phyloP scores from a whole-genome alignment of 1,140 invertebrate species.

The Oncopeltus fasciatus region DNA sequence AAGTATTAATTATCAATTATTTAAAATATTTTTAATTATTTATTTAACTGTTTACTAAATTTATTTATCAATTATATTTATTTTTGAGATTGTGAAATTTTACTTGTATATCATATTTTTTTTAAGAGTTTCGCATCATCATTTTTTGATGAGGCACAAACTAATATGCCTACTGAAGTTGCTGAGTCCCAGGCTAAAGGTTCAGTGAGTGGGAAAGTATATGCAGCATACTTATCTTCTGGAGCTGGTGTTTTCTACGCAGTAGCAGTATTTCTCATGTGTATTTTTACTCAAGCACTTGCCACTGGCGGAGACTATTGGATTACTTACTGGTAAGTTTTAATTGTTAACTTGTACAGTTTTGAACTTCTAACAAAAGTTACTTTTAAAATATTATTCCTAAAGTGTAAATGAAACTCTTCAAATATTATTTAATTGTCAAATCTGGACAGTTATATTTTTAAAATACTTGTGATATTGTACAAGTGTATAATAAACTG shows the following conservation, averaged over 20 bases:
- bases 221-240: slow-evolving; percentile 50
- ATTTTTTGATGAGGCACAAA: background rate
- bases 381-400: too few relatives aligned
- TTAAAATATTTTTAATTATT: too few relatives aligned
- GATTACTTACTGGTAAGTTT: slow-evolving; percentile 52
- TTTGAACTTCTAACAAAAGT: too few relatives aligned
- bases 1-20: too few relatives aligned
- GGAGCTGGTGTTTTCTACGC: slow-evolving; percentile 45
- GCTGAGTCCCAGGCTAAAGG: slow-evolving; percentile 27
- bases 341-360: too few relatives aligned
- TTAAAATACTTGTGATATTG: too few relatives aligned
- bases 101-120: background rate
- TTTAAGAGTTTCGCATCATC: slow-evolving; percentile 4
- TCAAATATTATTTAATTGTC: too few relatives aligned
- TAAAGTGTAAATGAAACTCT: too few relatives aligned
- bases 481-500: too few relatives aligned
- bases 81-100: background rate
- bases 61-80: too few relatives aligned
- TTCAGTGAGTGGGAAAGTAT: slow-evolving; percentile 36
- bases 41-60: too few relatives aligned
- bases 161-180: slow-evolving; percentile 15
- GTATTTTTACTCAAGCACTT: slow-evolving; percentile 46
- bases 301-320: slow-evolving; percentile 65
- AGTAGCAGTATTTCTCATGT: slow-evolving; percentile 40
- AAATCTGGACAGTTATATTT: too few relatives aligned